These are phyloP conservation scores for Synanthedon tipuliformis DNA, from an alignment of 2,888 invertebrate genomes.

Conservation along the genomic window DNA sequence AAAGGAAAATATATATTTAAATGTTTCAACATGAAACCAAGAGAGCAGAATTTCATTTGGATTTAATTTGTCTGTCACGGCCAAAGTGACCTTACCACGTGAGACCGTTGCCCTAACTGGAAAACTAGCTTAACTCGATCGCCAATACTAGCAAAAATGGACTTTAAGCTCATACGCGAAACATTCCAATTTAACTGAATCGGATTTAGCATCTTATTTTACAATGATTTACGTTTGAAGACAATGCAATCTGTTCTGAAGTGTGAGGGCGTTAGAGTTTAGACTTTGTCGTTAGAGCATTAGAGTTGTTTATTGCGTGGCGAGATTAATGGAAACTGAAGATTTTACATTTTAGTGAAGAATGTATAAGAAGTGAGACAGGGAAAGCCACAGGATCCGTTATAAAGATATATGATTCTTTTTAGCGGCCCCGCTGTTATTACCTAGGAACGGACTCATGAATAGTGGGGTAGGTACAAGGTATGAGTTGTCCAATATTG, in stretches of 20 bases:
- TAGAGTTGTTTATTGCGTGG: conserved; percentile 20
- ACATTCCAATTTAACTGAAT: conserved; percentile 20
- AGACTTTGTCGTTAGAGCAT: conserved; percentile 8
- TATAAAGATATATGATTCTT: conserved; percentile 71
- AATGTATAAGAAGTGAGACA: conserved; percentile 61
- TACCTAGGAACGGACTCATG: conserved; percentile 49
- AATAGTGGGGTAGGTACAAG: conserved; percentile 11
- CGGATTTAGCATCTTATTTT: conserved; percentile 34
- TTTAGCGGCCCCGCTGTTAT: conserved; percentile 55
- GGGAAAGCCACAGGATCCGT: conserved; percentile 58
- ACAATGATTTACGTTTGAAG: conserved; percentile 55
- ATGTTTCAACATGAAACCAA: neutral
- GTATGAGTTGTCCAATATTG: conserved; percentile 1
- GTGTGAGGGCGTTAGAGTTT: conserved; percentile 12
- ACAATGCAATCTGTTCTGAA: conserved; percentile 63
- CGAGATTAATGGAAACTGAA: conserved; percentile 25
- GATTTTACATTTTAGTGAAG: conserved; percentile 63
- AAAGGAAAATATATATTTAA: neutral
- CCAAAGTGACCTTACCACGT: conserved; percentile 52
- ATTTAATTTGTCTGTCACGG: conserved; percentile 45
- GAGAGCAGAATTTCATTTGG: conserved; percentile 8
- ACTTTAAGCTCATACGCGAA: conserved; percentile 14
- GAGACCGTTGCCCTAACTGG: conserved; percentile 16
- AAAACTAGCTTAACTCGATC: conserved; percentile 15
- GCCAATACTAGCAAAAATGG: conserved; percentile 10